These are phyloP conservation scores for Spicauda simplicius DNA, from an alignment of 2,888 invertebrate species.

Conservation along the genomic window DNA sequence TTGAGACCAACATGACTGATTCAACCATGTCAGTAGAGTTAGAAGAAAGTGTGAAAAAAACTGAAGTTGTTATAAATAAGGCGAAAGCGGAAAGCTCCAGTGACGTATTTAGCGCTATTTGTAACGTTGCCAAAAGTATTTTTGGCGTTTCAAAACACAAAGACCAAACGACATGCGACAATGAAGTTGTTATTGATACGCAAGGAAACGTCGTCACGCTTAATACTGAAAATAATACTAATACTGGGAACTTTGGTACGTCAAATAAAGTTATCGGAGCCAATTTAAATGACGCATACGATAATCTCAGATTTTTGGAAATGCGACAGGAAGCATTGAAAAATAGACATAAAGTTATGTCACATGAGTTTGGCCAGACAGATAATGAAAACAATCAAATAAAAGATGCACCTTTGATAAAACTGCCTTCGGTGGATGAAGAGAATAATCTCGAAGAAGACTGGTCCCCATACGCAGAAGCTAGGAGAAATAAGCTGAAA, in stretches of 20 bases:
- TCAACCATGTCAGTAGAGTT: constrained; percentile 37
- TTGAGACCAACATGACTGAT: constrained; percentile 39
- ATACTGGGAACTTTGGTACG: constrained; percentile 50
- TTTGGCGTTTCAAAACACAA: constrained; percentile 58
- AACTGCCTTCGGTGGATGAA: constrained; percentile 55
- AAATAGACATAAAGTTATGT: constrained; percentile 82
- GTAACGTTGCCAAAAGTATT: constrained; percentile 68
- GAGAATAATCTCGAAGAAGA: constrained; percentile 60
- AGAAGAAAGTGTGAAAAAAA: constrained; percentile 44
- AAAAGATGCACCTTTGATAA: constrained; percentile 47
- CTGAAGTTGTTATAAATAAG: constrained; percentile 49
- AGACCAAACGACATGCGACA: constrained; percentile 59
- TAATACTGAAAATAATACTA: constrained; percentile 49
- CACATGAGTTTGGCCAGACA: constrained; percentile 72
- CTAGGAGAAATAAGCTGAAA: constrained; percentile 67
- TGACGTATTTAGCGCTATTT: constrained; percentile 66
- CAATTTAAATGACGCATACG: constrained; percentile 56
- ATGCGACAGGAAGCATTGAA: constrained; percentile 72
- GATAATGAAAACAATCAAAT: constrained; percentile 64
- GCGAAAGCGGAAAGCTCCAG: constrained; percentile 53
- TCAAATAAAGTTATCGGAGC: constrained; percentile 68
- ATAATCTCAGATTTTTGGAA: constrained; percentile 64
- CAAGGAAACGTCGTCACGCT: constrained; percentile 67
- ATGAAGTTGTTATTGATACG: constrained; percentile 62
- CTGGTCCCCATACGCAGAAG: constrained; percentile 60